Percentiles rank a stretch among this genome's conserved stretches.
Evolutionary conservation across 2,888 invertebrate genomes (phyloP).

Genomic region (Kryphioiulus occultus): DNA sequence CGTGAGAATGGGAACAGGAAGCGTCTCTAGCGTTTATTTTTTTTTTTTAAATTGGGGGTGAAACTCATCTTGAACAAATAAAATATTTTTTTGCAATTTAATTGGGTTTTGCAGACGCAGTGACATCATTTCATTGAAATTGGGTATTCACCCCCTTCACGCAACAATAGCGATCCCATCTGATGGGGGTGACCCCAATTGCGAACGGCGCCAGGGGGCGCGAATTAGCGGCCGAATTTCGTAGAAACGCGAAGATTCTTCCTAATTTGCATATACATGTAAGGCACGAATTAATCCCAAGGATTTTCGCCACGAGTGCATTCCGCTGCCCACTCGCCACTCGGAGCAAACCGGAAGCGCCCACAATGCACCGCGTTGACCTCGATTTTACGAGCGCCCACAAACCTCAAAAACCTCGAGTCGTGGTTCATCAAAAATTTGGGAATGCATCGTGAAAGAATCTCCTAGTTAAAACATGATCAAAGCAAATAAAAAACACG

Average conservation of each 20-base stretch:
- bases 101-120: neutral
- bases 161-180: slow-evolving; percentile 16
- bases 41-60: neutral
- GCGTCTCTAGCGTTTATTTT: neutral
- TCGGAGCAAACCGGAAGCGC: neutral
- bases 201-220: neutral
- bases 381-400: neutral
- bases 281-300: neutral
- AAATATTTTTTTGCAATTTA: neutral
- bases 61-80: neutral
- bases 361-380: neutral
- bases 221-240: neutral
- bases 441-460: neutral
- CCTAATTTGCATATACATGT: neutral
- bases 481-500: neutral
- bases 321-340: neutral
- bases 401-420: neutral
- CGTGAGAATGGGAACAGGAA: slow-evolving; percentile 23
- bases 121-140: neutral
- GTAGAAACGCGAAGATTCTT: neutral
- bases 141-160: neutral
- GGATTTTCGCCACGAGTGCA: neutral
- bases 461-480: neutral
- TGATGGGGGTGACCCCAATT: neutral
- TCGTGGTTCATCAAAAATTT: neutral